These are phyloP conservation scores for Cenopis cana DNA, from an alignment of 2,888 invertebrate species.

Conservation along the genomic window DNA sequence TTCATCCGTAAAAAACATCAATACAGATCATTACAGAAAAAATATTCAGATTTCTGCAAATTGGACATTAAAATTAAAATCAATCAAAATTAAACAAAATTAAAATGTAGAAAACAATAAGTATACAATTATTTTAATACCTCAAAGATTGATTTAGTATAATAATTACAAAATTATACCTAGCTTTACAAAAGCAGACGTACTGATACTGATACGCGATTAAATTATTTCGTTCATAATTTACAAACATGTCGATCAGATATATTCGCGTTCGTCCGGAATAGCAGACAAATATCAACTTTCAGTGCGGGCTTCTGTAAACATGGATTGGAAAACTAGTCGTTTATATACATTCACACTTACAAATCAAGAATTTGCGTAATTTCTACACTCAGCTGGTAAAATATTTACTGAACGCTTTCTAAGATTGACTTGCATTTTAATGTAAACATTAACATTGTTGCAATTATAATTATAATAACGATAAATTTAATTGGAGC, in stretches of 20 bases:
- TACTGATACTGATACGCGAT: not conserved
- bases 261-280: not conserved
- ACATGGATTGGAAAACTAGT: slow-evolving; percentile 9
- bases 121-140: no score
- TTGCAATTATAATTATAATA: no score
- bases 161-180: no score
- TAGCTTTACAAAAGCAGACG: not conserved
- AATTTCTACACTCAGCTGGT: not conserved
- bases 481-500: not conserved
- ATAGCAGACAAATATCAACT: slow-evolving; percentile 12
- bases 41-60: no score
- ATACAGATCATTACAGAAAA: no score
- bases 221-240: not conserved
- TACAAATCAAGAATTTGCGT: not conserved
- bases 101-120: no score
- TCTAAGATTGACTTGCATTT: not conserved
- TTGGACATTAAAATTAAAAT: no score
- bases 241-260: slow-evolving; percentile 17
- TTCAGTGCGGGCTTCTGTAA: not conserved
- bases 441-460: not conserved
- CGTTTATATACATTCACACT: not conserved
- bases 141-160: no score
- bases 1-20: no score
- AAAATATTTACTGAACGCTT: not conserved
- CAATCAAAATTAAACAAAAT: no score